These are phyloP conservation scores for Drosophila asahinai DNA, from an alignment of 1,140 invertebrate genomes.

Conservation along the genomic window DNA sequence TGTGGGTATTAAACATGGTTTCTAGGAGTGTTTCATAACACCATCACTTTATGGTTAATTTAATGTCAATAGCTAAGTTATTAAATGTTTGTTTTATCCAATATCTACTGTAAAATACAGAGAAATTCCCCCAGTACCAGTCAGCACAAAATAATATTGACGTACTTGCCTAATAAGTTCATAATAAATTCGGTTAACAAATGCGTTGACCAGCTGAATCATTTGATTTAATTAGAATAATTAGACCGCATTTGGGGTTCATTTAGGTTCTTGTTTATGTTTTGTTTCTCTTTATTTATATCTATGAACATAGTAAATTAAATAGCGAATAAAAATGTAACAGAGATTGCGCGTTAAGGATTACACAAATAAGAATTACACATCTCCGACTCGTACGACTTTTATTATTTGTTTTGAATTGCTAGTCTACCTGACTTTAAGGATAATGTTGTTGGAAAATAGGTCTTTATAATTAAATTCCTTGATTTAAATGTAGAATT, in stretches of 20 bases:
- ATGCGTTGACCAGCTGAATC: slow-evolving; percentile 27
- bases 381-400: too few species aligned
- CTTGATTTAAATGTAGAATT: too few species aligned
- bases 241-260: slow-evolving; percentile 9
- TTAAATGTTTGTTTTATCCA: not conserved
- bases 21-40: not conserved
- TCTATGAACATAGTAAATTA: not conserved
- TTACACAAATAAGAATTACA: too few species aligned
- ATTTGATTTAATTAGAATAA: slow-evolving; percentile 47
- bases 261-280: not conserved
- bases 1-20: not conserved
- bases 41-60: not conserved
- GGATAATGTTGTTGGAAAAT: too few species aligned
- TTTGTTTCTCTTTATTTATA: not conserved
- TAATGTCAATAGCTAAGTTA: too few species aligned
- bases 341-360: too few species aligned
- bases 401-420: too few species aligned
- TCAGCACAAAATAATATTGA: slow-evolving; percentile 46
- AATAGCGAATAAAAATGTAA: too few species aligned
- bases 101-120: slow-evolving; percentile 2
- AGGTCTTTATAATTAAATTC: too few species aligned
- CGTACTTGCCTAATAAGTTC: slow-evolving; percentile 43
- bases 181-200: slow-evolving; percentile 48
- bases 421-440: too few species aligned
- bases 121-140: slow-evolving; percentile 18